These are phyloP conservation scores for Microtus richardsoni DNA, from an alignment of 2,113 vertebrate genomes.

Conservation along the genomic window DNA sequence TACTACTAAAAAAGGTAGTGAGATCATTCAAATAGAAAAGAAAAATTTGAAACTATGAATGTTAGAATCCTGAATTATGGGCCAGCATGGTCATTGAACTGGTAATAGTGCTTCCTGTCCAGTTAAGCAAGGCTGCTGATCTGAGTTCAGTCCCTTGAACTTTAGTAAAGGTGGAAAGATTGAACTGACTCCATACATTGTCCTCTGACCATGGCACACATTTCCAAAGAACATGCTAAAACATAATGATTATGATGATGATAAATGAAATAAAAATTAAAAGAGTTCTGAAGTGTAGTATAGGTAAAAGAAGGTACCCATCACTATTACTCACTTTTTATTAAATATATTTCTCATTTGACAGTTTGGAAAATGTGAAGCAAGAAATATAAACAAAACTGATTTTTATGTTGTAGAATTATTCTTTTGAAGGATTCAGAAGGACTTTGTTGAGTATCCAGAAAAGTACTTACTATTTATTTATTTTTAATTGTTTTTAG, in stretches of 20 bases:
- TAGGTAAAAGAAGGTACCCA: neutral
- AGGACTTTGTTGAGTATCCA: neutral
- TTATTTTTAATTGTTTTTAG: neutral
- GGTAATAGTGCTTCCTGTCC: neutral
- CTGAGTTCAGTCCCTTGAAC: neutral
- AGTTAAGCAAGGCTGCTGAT: neutral
- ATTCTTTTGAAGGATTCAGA: slow-evolving; percentile 29
- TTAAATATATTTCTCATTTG: neutral
- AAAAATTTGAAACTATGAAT: neutral
- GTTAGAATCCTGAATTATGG: neutral
- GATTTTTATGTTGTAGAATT: slow-evolving; percentile 22
- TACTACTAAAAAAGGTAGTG: neutral
- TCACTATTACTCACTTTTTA: slow-evolving; percentile 1
- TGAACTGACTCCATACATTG: neutral
- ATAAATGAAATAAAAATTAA: neutral
- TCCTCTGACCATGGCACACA: neutral
- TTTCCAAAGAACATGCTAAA: neutral
- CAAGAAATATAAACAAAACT: slow-evolving; percentile 26
- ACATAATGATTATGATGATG: neutral
- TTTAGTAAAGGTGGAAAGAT: neutral
- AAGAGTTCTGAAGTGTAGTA: neutral
- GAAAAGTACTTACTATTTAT: neutral
- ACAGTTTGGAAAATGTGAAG: slow-evolving; percentile 35
- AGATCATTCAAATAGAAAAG: neutral
- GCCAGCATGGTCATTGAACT: neutral